These are phyloP conservation scores for Dasyornis broadbenti DNA, from an alignment of 2,113 vertebrate genomes.

Conservation along the genomic window DNA sequence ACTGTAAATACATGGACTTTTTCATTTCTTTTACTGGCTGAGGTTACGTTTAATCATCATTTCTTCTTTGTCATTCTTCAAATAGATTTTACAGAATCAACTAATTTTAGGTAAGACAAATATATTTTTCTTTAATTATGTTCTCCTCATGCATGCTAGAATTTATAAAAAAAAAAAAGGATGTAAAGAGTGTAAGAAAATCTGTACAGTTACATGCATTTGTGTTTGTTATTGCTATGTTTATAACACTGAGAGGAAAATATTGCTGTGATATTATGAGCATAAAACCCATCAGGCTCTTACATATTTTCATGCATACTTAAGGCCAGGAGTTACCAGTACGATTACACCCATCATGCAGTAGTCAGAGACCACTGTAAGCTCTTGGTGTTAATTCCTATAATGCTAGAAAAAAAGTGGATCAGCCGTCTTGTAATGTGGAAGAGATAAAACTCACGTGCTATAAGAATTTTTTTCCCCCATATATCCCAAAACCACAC, in stretches of 20 bases:
- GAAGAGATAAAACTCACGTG: background rate
- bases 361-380: background rate
- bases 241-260: background rate
- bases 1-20: background rate
- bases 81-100: background rate
- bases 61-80: background rate
- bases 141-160: background rate
- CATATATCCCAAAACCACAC: background rate
- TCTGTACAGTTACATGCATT: background rate
- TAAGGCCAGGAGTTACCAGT: background rate
- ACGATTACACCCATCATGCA: rapidly evolving
- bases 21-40: background rate
- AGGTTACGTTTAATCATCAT: background rate
- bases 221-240: background rate
- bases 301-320: background rate
- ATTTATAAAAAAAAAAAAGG: background rate
- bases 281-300: background rate
- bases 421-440: background rate
- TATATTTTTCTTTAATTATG: background rate
- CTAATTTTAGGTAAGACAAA: background rate
- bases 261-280: background rate
- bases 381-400: background rate
- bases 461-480: background rate
- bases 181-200: background rate
- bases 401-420: background rate